Evolutionary conservation across 2,113 vertebrate genomes (phyloP), one percentile per base, ranked within the genome.

Genomic region (Bufo bufo): DNA sequence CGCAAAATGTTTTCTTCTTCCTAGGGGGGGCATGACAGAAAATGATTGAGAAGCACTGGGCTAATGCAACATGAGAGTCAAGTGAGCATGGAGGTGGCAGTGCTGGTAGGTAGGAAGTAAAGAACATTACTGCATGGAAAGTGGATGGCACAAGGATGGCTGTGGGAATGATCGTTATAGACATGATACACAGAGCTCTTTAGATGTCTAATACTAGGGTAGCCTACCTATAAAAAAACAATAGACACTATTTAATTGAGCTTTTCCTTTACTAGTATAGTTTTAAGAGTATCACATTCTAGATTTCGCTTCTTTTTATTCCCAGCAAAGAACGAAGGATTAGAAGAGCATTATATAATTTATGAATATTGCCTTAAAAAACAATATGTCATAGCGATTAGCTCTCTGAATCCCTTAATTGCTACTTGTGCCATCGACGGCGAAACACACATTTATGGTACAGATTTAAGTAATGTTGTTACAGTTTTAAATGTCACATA

Each of bases 371-470:
- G 20, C 61, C 14, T 49, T 50, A 82, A 83, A 66, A 52, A 50
- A 11, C 43, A 47, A n/a, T 52, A 84, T 69, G 49, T 23, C 63
- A 8, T 71, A 71, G 13, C 23, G 63, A 33, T 54, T 84, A 49
- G 45, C 81, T 66, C 59, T 23, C 19, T 50, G 49, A 84, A 84
- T 84, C 82, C 82, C 50, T 71, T 84, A 84, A 84, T 84, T 84
- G 82, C 49, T 66, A 83, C 61, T 50, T 71, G 47, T 84, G 63
- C 63, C 63, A 52, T 54, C 6, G 45, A 84, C 69, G 71, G 43
- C 2, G 16, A 66, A 54, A 10, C 49, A 6, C 78, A 82, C 65
- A 69, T 69, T 84, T 84, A 71, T 84, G 63, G 47, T 33, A 16
- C 49, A 50, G 65, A 54, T 71, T 71, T 69, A 84, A 71, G 63